Evolutionary conservation across 2,888 invertebrate species (phyloP).

Genomic region (Diachrysia chrysitis): DNA sequence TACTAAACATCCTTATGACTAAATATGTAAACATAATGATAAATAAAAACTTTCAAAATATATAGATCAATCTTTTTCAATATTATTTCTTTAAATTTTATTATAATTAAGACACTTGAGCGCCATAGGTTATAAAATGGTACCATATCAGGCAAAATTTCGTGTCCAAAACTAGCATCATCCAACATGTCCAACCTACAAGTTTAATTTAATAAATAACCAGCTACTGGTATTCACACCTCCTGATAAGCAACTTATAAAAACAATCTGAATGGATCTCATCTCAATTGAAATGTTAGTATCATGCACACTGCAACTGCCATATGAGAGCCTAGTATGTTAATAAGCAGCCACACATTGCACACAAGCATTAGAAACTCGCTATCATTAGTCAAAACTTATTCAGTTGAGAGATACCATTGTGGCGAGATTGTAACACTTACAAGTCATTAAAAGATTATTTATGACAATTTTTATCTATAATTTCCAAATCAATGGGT

Average conservation of each 20-base stretch:
- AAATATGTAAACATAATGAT: background rate
- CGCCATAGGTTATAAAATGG: background rate
- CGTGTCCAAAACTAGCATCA: background rate
- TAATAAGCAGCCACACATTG: constrained; percentile 56
- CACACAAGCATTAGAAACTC: constrained; percentile 46
- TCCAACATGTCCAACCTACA: background rate
- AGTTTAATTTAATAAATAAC: background rate
- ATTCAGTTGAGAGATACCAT: constrained; percentile 36
- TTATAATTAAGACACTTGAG: background rate
- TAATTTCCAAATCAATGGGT: constrained; percentile 43
- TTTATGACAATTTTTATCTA: constrained; percentile 26
- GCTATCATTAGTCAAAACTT: constrained; percentile 31
- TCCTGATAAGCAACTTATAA: background rate
- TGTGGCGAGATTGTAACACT: background rate
- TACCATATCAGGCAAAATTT: background rate
- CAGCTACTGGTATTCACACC: background rate
- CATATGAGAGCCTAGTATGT: constrained; percentile 59
- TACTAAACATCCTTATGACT: constrained; percentile 1
- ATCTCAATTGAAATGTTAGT: constrained; percentile 52
- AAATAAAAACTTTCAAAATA: constrained; percentile 5
- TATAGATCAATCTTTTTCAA: background rate
- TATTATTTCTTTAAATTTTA: background rate
- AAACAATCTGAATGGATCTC: constrained; percentile 15
- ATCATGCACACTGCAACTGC: constrained; percentile 60
- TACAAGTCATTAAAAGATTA: constrained; percentile 28